Percentiles rank a stretch among this genome's conserved stretches.
Evolutionary conservation across 2,888 invertebrate genomes (phyloP).

Genomic region (Eupithecia dodoneata): DNA sequence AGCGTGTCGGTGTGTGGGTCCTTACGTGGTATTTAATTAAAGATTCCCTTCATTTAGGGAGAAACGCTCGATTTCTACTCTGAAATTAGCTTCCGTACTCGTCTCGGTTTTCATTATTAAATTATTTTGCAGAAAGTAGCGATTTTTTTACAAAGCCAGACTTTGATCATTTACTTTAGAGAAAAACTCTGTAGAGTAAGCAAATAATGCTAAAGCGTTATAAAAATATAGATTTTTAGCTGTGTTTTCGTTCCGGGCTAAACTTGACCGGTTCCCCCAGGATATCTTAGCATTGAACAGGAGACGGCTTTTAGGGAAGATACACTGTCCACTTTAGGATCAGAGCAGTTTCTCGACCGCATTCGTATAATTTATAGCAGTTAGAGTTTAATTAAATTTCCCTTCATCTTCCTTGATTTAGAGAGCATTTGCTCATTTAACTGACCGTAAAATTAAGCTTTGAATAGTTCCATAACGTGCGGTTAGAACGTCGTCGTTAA

Average conservation of each 20-base stretch:
- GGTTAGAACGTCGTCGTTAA: not conserved
- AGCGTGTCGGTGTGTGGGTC: conserved; percentile 1
- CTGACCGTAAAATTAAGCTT: not conserved
- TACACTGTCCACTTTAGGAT: conserved; percentile 40
- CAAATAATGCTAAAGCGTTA: not conserved
- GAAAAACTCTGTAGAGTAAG: not conserved
- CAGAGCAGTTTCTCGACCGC: conserved; percentile 28
- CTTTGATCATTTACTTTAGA: not conserved
- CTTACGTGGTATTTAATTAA: conserved; percentile 32
- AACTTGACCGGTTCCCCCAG: conserved; percentile 5
- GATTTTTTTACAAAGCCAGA: not conserved
- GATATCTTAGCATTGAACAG: conserved; percentile 13
- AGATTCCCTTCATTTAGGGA: conserved; percentile 20
- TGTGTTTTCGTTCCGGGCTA: not conserved
- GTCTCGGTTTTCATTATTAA: conserved; percentile 35
- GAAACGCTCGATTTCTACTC: conserved; percentile 18
- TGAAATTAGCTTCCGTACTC: conserved; percentile 33
- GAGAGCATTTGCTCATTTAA: conserved; percentile 1
- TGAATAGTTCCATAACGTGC: not conserved
- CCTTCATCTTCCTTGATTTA: conserved; percentile 3
- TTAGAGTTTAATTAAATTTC: conserved; percentile 34
- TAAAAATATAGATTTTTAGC: not conserved
- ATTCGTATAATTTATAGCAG: conserved; percentile 28
- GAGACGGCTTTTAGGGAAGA: conserved; percentile 33
- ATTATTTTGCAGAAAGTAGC: conserved; percentile 8